Evolutionary conservation across 2,888 invertebrate species (phyloP).

Genomic region (Macaria notata): DNA sequence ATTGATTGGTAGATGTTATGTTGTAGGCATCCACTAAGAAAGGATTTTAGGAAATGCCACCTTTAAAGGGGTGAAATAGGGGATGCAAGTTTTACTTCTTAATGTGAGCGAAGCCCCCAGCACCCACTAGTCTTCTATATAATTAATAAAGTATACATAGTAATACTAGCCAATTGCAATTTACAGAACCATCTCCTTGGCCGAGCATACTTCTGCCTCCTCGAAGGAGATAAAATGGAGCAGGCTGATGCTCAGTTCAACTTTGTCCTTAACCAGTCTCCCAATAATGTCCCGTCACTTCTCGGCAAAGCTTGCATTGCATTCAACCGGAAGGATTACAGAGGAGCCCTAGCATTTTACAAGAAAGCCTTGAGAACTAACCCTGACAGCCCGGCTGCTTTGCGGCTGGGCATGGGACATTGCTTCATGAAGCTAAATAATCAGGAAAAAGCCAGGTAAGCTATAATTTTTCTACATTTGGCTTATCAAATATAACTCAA

Average conservation of each 20-base stretch:
- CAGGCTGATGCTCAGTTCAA: constrained; percentile 99
- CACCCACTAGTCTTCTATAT: too few relatives aligned
- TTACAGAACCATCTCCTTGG: constrained; percentile 96
- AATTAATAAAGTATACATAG: too few relatives aligned
- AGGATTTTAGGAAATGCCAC: too few relatives aligned
- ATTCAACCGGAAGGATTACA: constrained; percentile 97
- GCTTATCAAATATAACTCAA: too few relatives aligned
- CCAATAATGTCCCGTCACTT: constrained; percentile 97
- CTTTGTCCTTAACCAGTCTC: constrained; percentile 97
- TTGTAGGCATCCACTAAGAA: too few relatives aligned
- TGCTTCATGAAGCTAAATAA: constrained; percentile 98
- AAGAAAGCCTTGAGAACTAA: constrained; percentile 98
- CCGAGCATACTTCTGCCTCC: constrained; percentile 97
- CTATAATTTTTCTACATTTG: too few relatives aligned
- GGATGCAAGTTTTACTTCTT: too few relatives aligned
- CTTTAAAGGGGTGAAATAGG: too few relatives aligned
- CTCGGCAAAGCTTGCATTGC: constrained; percentile 99
- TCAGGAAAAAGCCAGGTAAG: constrained; percentile 94
- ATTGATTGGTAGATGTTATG: too few relatives aligned
- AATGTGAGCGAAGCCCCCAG: too few relatives aligned
- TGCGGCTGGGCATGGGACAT: constrained; percentile 98
- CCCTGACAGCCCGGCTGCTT: constrained; percentile 97
- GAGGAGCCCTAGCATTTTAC: constrained; percentile 97
- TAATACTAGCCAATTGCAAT: too few relatives aligned
- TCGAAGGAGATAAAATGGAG: constrained; percentile 99